Evolutionary conservation across 92 coral and sea anemone genomes (phyloP).

Genomic region (Parazoanthus atlanticus): DNA sequence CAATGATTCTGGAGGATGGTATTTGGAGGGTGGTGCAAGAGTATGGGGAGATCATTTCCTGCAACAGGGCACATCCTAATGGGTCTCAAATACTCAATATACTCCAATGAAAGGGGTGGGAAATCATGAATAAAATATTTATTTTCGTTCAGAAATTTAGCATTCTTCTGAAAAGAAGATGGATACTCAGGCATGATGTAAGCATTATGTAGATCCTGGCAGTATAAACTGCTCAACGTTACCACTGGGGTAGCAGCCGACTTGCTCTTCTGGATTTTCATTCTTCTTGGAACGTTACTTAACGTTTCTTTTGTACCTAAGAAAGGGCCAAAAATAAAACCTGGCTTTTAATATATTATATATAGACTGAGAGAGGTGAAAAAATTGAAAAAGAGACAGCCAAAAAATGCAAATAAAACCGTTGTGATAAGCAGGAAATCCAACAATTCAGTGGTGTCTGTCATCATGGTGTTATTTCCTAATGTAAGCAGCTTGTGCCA

Average conservation of each 20-base stretch:
- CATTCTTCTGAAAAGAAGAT: slow-evolving; percentile 64
- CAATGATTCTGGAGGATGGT: slow-evolving; percentile 62
- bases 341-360: slow-evolving; percentile 29
- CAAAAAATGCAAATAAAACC: slow-evolving; percentile 31
- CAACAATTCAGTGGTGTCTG: slow-evolving; percentile 32
- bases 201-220: slow-evolving; percentile 69
- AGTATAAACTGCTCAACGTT: slow-evolving; percentile 65
- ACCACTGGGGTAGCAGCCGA: slow-evolving; percentile 38
- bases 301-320: slow-evolving; percentile 44
- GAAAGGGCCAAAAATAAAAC: slow-evolving; percentile 37
- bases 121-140: slow-evolving; percentile 72
- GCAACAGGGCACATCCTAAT: slow-evolving; percentile 70
- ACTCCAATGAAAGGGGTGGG: slow-evolving; percentile 65
- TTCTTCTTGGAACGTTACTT: slow-evolving; percentile 36
- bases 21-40: slow-evolving; percentile 70
- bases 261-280: slow-evolving; percentile 50
- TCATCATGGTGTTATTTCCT: slow-evolving; percentile 23
- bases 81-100: slow-evolving; percentile 63
- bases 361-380: not conserved
- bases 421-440: slow-evolving; percentile 18
- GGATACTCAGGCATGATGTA: slow-evolving; percentile 72
- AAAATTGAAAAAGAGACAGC: slow-evolving; percentile 2
- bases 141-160: slow-evolving; percentile 66
- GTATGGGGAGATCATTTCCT: slow-evolving; percentile 75
- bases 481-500: slow-evolving; percentile 35